Evolutionary conservation across 2,797 vertebrate genomes (phyloP), one percentile per base, ranked within the genome.

Genomic region (Bufotes viridis): DNA sequence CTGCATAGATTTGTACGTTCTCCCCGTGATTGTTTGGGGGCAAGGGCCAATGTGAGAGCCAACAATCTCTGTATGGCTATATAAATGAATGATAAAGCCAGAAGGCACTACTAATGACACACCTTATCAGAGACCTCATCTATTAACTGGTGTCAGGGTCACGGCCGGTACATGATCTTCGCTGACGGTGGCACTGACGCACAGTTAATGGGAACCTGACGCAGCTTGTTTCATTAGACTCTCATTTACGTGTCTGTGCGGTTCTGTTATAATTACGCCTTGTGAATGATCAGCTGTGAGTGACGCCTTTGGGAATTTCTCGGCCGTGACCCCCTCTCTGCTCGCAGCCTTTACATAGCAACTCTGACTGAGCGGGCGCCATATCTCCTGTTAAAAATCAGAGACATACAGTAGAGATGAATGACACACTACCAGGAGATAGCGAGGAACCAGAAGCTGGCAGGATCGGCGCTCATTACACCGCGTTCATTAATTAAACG

Each of bases 401-500:
- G 65, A 26, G 24, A 42, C 26, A 34, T 57, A 61, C 17, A 75
- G 69, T 58, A 20, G 67, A 58, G 60, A 78, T 13, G 65, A 42
- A 67, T 55, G 72, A 22, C 42, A 67, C 9, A 49, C 42, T 42
- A 2, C 60, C 20, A 17, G 53, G 42, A n/a, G 57, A 67, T 24
- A 55, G 26, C 29, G 42, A 60, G 72, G 83, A 63, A 15, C 24
- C 17, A 67, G 67, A 60, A 58, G 55, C 57, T 15, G 74, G 75
- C 49, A 7, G 75, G 6, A 51, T 49, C 85, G 61, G 58, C 20
- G 26, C 74, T 84, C 63, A 11, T 78, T 67, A 84, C 70, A 58
- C 61, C 24, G 15, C 15, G 15, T 24, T 79, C 81, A 88, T 84
- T 88, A 84, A 88, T 88, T 88, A 84, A 60, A 84, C 22, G 53